Percentiles rank a stretch among this genome's conserved stretches.
phyloP scores from a whole-genome alignment of 1,140 invertebrate genomes.

The Drosophila arizonae region DNA sequence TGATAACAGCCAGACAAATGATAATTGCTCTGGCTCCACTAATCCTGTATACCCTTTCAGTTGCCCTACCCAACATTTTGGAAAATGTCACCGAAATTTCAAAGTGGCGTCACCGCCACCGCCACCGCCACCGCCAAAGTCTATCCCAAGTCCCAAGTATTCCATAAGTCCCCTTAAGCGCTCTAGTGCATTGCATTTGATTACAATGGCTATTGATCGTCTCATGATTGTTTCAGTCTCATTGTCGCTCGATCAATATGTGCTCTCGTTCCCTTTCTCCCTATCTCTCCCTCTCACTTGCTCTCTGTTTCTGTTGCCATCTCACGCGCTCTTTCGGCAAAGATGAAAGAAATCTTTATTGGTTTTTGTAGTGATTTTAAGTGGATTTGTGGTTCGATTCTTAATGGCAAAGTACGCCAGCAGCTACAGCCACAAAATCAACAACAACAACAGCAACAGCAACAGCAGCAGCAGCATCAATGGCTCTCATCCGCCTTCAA shows the following conservation, averaged over 20 bases:
- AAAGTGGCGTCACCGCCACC: constrained; percentile 72
- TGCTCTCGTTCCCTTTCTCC: neutral
- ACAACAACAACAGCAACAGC: constrained; percentile 31
- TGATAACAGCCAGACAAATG: constrained; percentile 74
- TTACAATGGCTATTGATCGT: constrained; percentile 73
- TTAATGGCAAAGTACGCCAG: constrained; percentile 77
- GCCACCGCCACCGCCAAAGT: constrained; percentile 20
- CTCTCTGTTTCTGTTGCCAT: constrained; percentile 24
- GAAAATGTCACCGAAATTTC: constrained; percentile 70
- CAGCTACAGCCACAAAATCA: constrained; percentile 9
- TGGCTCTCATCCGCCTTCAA: constrained; percentile 20
- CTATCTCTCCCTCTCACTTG: constrained; percentile 1
- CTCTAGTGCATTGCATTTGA: constrained; percentile 60
- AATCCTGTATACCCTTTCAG: constrained; percentile 60
- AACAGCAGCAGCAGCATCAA: constrained; percentile 1
- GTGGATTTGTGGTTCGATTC: constrained; percentile 81
- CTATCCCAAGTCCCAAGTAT: constrained; percentile 36
- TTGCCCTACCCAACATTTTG: constrained; percentile 14
- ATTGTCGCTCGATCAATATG: constrained; percentile 33
- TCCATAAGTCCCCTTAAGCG: constrained; percentile 32
- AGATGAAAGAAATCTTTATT: constrained; percentile 79
- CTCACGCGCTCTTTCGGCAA: constrained; percentile 53
- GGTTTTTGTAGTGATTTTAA: constrained; percentile 81
- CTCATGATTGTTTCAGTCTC: constrained; percentile 49
- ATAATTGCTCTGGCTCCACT: constrained; percentile 76